A percentile compares a stretch with the other conserved stretches of the same genome.
phyloP scores from a whole-genome alignment of 2,888 invertebrate species.

The Hesperia comma region DNA sequence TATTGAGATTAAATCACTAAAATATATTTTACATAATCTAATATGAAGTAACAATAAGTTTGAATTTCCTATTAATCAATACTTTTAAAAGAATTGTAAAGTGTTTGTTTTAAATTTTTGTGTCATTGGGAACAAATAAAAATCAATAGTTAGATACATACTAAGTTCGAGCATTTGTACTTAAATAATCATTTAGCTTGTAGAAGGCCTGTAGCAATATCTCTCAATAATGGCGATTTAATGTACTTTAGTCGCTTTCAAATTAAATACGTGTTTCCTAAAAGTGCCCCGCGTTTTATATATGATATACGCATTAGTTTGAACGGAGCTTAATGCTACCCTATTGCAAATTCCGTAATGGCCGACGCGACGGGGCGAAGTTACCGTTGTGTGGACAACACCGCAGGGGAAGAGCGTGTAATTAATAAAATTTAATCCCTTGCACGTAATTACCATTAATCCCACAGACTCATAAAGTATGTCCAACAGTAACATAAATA shows the following conservation, averaged over 20 bases:
- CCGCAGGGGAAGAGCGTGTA: constrained; percentile 33
- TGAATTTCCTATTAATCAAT: too few species aligned
- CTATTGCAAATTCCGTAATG: constrained; percentile 34
- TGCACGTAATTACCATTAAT: constrained; percentile 39
- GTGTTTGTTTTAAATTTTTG: too few species aligned
- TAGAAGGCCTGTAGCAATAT: not conserved
- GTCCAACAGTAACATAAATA: constrained; percentile 37
- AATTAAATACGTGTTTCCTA: not conserved
- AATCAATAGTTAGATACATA: too few species aligned
- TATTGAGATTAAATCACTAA: too few species aligned
- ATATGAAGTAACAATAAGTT: too few species aligned
- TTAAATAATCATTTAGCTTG: too few species aligned
- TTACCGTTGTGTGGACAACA: constrained; percentile 35
- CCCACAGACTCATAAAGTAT: constrained; percentile 37
- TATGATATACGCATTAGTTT: constrained; percentile 18
- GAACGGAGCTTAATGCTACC: constrained; percentile 23
- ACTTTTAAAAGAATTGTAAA: too few species aligned
- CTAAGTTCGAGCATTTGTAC: too few species aligned
- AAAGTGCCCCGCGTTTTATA: not conserved
- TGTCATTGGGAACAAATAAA: too few species aligned
- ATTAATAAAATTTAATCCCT: constrained; percentile 39
- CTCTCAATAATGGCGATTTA: not conserved
- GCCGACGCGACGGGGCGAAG: constrained; percentile 25
- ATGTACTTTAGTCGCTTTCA: not conserved
- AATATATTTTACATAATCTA: too few species aligned